Evolutionary conservation across 2,113 vertebrate genomes (phyloP), one percentile per base, ranked within the genome.

Genomic region (Daphoenositta chrysoptera): DNA sequence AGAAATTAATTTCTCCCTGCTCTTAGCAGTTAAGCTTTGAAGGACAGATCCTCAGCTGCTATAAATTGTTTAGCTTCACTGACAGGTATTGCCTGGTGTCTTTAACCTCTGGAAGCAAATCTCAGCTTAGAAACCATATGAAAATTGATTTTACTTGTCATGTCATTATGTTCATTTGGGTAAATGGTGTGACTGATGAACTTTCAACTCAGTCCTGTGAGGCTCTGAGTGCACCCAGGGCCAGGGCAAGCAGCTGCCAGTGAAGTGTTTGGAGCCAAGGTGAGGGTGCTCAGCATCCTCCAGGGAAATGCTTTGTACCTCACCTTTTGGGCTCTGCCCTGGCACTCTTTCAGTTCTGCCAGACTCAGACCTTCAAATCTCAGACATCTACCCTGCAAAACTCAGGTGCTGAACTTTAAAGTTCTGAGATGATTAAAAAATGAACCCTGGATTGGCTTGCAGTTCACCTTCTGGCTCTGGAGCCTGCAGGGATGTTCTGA

Each of bases 121-220:
- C 82, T 96, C 56, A 94, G 60, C 45, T 93, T 90, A 78, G 90
- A 84, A 83, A 90, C 83, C 93, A 79, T 89, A 93, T 84, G 93
- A 96, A 96, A 95, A 96, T 95, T 96, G 90, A 96, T 95, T 94
- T 94, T 93, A 45, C 83, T 95, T 94, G 88, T 90, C 87, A 39
- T 68, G 61, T 79, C 90, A 90, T 93, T 92, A 92, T 75, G 68
- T 93, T 90, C 51, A 82, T 93, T 92, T 92, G 77, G 61, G 88
- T 87, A 86, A 95, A 90, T 78, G 90, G 60, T 75, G 40, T 71
- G 93, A 88, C 73, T 0, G 9, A 33, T 83, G 82, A n/a, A 42
- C 56, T 66, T 84, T 18, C 2, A 3, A 12, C 78, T 81, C 58
- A 77, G 35, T 61, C 15, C 26, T 39, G 35, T 4, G 61, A 56